Base-by-base conservation (phyloP, 2,797 vertebrate species). In the Gallinago solitaria region DNA sequence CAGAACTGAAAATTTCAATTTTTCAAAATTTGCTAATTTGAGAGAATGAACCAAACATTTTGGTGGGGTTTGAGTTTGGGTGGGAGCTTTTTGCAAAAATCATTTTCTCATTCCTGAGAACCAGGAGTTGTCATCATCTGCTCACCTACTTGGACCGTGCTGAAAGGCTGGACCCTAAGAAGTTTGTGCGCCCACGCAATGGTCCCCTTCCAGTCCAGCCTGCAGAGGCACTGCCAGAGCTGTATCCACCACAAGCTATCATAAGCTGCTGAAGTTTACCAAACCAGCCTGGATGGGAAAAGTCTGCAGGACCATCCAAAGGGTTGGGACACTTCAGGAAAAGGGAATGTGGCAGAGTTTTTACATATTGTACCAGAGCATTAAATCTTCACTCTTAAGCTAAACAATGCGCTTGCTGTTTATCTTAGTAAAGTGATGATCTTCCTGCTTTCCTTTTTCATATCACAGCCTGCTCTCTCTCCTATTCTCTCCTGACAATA, bases 361-460 rank as follows among this genome's bases (percentile, higher is more conserved):
- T 94, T 53, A 74, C 48, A 56, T 54, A 30, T 79, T 86, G 80
- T 77, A 88, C 43, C 15, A 30, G 47, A 61, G 74, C 65, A 89
- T 43, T 96, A 89, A 70, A 92, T 83, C 94, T 96, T 87, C 89
- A 24, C 87, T 89, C 60, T 76, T 59, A 86, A 87, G 76, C 78
- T 63, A 71, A 97, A 96, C 81, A 95, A 94, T 50, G 68, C 11
- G 6, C 79, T 86, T 81, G 57, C 68, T 96, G 90, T 95, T 95
- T 90, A 96, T 96, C 96, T 90, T 19, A 73, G 60, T 64, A 76
- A 87, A 96, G 95, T 71, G 94, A 96, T 97, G 83, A 96, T 93
- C 93, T 97, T 93, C 93, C 94, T 95, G 94, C 92, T 50, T 79
- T 79, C 88, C 92, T 91, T 30, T 57, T 82, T 83, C 79, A 28